Percentiles rank a stretch among this genome's conserved stretches.
Evolutionary conservation across 2,888 invertebrate genomes (phyloP).

Genomic region (Cyclophora albipunctata): DNA sequence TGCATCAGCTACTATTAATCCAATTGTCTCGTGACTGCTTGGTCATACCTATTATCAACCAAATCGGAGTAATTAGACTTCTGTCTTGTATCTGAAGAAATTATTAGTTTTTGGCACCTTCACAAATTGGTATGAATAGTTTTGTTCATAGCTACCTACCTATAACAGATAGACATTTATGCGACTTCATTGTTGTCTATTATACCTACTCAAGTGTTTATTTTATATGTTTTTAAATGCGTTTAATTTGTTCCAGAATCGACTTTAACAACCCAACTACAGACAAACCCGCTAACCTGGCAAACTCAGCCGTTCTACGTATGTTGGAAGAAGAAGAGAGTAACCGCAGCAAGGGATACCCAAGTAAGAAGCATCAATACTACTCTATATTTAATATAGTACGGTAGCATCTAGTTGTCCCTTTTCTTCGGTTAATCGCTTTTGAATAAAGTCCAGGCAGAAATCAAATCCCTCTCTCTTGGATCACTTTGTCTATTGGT

Average conservation of each 20-base stretch:
- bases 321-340: slow-evolving; percentile 91
- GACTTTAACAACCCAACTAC: slow-evolving; percentile 83
- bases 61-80: too few relatives aligned
- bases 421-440: too few relatives aligned
- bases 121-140: neutral
- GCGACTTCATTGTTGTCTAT: neutral
- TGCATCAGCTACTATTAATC: neutral
- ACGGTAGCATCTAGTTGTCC: too few relatives aligned
- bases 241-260: slow-evolving; percentile 76
- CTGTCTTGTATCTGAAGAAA: neutral
- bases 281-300: slow-evolving; percentile 85
- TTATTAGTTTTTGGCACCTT: neutral
- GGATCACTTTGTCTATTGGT: too few relatives aligned
- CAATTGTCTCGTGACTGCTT: neutral
- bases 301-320: slow-evolving; percentile 88
- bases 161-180: neutral
- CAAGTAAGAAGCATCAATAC: slow-evolving; percentile 65
- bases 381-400: too few relatives aligned
- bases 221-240: too few relatives aligned
- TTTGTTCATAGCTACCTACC: neutral
- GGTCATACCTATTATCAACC: neutral
- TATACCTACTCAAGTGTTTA: neutral
- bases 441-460: too few relatives aligned
- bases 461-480: too few relatives aligned
- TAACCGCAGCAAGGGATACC: slow-evolving; percentile 78